These are phyloP conservation scores for Anticlea derivata DNA, from an alignment of 2,888 invertebrate species.

Conservation along the genomic window DNA sequence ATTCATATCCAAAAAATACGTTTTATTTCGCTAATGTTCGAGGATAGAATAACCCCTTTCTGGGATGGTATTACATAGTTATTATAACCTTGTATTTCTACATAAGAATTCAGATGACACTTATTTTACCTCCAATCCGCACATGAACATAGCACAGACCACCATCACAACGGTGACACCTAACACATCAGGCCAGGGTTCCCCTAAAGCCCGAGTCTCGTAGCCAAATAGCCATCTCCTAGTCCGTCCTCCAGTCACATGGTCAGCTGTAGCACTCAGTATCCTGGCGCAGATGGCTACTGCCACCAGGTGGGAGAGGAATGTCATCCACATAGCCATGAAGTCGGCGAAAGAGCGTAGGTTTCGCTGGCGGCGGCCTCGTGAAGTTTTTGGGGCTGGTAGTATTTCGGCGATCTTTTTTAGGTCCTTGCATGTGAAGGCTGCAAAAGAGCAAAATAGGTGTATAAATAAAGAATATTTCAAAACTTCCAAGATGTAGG, in stretches of 20 bases:
- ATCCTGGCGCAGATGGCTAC: constrained; percentile 85
- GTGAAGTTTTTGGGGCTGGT: constrained; percentile 65
- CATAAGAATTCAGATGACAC: no score
- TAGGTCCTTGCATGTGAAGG: constrained; percentile 69
- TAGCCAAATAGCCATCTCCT: constrained; percentile 85
- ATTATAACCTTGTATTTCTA: no score
- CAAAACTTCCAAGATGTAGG: no score
- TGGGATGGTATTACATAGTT: no score
- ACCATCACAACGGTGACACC: constrained; percentile 85
- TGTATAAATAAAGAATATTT: no score
- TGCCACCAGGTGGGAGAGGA: constrained; percentile 83
- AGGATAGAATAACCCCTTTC: no score
- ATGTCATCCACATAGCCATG: constrained; percentile 84
- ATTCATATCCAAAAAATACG: no score
- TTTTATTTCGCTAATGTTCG: no score
- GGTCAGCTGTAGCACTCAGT: constrained; percentile 85
- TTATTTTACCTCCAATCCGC: constrained; percentile 79
- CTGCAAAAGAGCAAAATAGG: constrained; percentile 51
- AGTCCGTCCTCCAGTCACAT: constrained; percentile 84
- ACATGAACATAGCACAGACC: constrained; percentile 85
- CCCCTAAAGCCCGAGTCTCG: constrained; percentile 83
- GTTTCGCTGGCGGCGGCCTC: constrained; percentile 73
- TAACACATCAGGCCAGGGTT: constrained; percentile 86
- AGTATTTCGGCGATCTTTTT: constrained; percentile 68
- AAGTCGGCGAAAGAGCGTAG: constrained; percentile 81